A percentile compares a stretch with the other conserved stretches of the same genome.
phyloP scores from a whole-genome alignment of 2,797 vertebrate species.

The Cynopterus sphinx region DNA sequence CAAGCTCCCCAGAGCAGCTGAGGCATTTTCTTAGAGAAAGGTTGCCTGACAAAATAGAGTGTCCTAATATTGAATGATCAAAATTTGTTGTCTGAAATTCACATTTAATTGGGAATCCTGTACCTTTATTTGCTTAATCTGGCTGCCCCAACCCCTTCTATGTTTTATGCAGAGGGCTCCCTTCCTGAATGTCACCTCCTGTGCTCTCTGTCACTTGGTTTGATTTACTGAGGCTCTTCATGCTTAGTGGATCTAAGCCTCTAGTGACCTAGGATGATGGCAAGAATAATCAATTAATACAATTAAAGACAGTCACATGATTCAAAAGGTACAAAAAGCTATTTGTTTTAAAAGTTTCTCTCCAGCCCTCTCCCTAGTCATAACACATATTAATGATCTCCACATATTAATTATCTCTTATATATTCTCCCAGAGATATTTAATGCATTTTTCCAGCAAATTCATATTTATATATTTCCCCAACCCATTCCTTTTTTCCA shows the following conservation, averaged over 20 bases:
- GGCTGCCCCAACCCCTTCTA: neutral
- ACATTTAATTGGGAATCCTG: neutral
- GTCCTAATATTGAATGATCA: neutral
- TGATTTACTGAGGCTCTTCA: neutral
- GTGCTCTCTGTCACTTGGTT: too few relatives aligned
- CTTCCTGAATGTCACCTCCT: neutral
- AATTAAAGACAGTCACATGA: neutral
- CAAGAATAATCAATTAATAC: neutral
- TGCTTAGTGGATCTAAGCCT: neutral
- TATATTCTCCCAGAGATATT: neutral
- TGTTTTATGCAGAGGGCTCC: fast-evolving
- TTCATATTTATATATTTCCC: neutral
- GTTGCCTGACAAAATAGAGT: neutral
- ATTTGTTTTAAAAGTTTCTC: neutral
- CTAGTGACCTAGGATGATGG: neutral
- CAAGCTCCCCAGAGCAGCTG: neutral
- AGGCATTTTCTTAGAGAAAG: neutral
- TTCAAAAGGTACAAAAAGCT: neutral
- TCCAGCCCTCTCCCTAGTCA: neutral
- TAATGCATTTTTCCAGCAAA: neutral
- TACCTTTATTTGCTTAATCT: neutral
- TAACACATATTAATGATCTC: neutral
- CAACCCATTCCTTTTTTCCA: neutral
- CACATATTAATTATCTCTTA: neutral
- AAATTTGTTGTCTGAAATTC: neutral